Conservation (phyloP, 2,888 invertebrate species). For the Nysson spinosus region DNA sequence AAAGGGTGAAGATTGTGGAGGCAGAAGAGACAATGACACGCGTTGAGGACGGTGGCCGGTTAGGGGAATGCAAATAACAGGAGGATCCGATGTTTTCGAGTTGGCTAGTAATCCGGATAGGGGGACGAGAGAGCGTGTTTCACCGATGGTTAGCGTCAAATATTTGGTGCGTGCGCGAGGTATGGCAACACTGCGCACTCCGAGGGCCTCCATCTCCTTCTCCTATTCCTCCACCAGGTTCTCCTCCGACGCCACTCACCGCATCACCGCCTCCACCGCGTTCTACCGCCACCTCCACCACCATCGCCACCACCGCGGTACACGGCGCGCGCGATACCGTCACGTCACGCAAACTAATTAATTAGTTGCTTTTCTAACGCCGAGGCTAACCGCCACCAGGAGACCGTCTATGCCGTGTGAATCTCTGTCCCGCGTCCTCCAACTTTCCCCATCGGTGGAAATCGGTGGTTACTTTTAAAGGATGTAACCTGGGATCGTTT, state of each 20-base stretch:
- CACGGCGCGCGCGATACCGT: slow-evolving; percentile 61
- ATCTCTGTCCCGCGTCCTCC: not conserved
- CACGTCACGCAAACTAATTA: slow-evolving; percentile 71
- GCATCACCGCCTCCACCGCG: slow-evolving; percentile 5
- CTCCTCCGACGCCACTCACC: slow-evolving; percentile 34
- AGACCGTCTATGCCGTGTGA: not conserved
- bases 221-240: slow-evolving; percentile 28
- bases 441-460: slow-evolving; percentile 5
- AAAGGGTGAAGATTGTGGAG: slow-evolving; percentile 14
- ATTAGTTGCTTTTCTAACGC: slow-evolving; percentile 69
- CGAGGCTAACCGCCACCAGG: slow-evolving; percentile 36
- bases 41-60: slow-evolving; percentile 54
- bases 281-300: slow-evolving; percentile 6
- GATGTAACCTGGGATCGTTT: not conserved
- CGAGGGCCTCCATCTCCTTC: slow-evolving; percentile 36
- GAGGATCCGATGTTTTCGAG: slow-evolving; percentile 75
- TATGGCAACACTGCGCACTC: slow-evolving; percentile 72
- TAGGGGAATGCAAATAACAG: slow-evolving; percentile 74
- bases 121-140: slow-evolving; percentile 68
- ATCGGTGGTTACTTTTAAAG: not conserved
- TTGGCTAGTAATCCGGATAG: slow-evolving; percentile 71
- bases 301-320: slow-evolving; percentile 29
- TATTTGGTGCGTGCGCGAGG: slow-evolving; percentile 75
- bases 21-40: slow-evolving; percentile 53
- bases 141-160: slow-evolving; percentile 77